phyloP scores from a whole-genome alignment of 1,140 invertebrate species.

The Melipona quadrifasciata region DNA sequence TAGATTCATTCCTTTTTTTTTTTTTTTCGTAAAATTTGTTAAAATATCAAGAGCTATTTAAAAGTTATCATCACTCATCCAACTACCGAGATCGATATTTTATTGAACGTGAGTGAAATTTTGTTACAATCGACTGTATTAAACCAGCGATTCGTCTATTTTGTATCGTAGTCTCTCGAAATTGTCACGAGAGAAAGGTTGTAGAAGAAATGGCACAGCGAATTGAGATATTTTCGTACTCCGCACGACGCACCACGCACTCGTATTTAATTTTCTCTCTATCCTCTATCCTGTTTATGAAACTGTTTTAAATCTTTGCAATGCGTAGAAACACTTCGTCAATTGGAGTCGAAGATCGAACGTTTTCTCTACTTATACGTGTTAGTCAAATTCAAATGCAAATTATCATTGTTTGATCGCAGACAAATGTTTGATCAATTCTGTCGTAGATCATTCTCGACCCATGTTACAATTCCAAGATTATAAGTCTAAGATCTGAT shows the following conservation, averaged over 20 bases:
- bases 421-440: no score
- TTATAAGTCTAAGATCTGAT: no score
- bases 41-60: background rate
- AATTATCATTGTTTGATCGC: no score
- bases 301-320: background rate
- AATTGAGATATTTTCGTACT: slow-evolving; percentile 16
- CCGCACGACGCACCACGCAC: slow-evolving; percentile 8
- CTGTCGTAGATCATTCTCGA: no score
- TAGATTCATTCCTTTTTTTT: background rate
- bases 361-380: background rate
- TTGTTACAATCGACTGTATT: background rate
- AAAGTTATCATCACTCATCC: background rate
- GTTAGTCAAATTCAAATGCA: no score
- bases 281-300: background rate
- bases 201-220: slow-evolving; percentile 1
- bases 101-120: background rate
- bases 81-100: background rate
- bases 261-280: background rate
- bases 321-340: background rate
- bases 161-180: background rate
- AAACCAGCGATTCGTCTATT: background rate
- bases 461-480: no score
- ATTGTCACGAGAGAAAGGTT: slow-evolving; percentile 4
- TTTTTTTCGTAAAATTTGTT: background rate
- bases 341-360: background rate